phyloP scores from a whole-genome alignment of 2,888 invertebrate species.

The Pyralis farinalis region DNA sequence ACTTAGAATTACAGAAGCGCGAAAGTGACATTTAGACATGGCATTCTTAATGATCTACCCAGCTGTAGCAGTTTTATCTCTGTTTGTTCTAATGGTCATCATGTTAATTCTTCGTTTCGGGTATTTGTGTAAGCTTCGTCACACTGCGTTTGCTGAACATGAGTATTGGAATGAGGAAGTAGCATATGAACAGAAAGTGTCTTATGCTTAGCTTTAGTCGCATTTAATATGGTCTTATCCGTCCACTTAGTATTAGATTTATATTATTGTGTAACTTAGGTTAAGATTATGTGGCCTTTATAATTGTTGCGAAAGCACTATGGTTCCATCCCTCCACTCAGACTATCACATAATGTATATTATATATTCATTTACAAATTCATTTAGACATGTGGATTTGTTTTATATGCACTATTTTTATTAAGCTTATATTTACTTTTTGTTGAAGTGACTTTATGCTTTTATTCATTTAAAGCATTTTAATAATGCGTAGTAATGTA shows the following conservation, averaged over 20 bases:
- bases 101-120: constrained; percentile 89
- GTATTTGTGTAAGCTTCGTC: constrained; percentile 85
- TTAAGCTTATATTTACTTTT: too few species aligned
- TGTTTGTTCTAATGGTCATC: constrained; percentile 88
- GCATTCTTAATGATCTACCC: constrained; percentile 89
- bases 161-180: constrained; percentile 84
- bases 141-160: constrained; percentile 83
- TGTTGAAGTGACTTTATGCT: too few species aligned
- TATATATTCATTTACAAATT: too few species aligned
- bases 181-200: constrained; percentile 84
- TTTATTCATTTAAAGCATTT: too few species aligned
- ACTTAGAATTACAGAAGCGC: constrained; percentile 86
- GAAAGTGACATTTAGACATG: constrained; percentile 91
- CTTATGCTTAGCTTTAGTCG: constrained; percentile 65
- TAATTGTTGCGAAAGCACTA: too few species aligned
- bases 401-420: too few species aligned
- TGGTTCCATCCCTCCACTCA: too few species aligned
- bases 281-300: neutral
- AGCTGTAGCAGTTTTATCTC: constrained; percentile 85
- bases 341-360: too few species aligned
- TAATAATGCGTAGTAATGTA: too few species aligned
- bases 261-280: neutral
- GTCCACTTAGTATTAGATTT: neutral
- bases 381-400: too few species aligned
- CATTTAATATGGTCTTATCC: neutral